Conservation (phyloP, 2,113 vertebrate species). For the Rallus limicola region DNA sequence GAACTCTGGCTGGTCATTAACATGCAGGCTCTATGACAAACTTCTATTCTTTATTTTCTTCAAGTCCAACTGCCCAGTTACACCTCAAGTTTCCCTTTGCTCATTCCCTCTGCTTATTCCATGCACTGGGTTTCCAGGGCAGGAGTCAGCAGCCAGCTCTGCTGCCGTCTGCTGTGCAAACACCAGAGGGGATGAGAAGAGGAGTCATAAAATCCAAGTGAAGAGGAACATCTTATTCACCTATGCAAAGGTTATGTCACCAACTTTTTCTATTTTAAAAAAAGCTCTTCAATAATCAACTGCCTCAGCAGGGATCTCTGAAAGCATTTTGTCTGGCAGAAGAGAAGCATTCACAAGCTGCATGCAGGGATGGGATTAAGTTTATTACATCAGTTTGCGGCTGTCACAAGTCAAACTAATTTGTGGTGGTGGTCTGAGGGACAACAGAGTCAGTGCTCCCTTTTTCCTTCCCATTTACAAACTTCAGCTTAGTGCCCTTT, state of each 20-base stretch:
- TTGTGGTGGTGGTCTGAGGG: neutral
- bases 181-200: neutral
- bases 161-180: neutral
- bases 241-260: neutral
- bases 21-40: constrained; percentile 4
- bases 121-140: neutral
- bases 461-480: neutral
- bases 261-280: neutral
- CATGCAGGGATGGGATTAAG: neutral
- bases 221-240: neutral
- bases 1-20: neutral
- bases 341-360: neutral
- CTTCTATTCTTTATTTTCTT: constrained; percentile 55
- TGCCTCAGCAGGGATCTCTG: neutral
- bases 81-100: constrained; percentile 37
- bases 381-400: neutral
- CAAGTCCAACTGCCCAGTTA: constrained; percentile 30
- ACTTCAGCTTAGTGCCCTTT: neutral
- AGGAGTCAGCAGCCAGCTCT: neutral
- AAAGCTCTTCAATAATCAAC: neutral
- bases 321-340: neutral
- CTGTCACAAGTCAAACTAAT: neutral
- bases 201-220: neutral
- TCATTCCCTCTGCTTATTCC: constrained; percentile 16
- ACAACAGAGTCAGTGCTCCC: neutral